Conservation (phyloP, 2,888 invertebrate genomes). For the Steinernema hermaphroditum region DNA sequence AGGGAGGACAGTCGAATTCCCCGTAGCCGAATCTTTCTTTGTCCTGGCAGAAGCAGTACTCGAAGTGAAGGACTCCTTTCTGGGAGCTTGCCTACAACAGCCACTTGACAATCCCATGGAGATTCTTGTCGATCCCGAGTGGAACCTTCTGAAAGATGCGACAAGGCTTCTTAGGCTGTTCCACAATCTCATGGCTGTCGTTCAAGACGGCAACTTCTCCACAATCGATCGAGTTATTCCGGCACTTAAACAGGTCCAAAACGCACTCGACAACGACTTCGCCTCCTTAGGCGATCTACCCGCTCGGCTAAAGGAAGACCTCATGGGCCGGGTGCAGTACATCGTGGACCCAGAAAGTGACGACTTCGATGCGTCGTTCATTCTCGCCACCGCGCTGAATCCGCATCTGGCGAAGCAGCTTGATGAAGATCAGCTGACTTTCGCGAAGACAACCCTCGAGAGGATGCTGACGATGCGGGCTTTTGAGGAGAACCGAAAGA, state of each 20-base stretch:
- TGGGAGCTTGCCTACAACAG: conserved; percentile 34
- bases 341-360: conserved; percentile 43
- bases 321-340: conserved; percentile 36
- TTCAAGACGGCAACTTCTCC: conserved; percentile 44
- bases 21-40: conserved; percentile 51
- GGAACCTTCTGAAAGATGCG: conserved; percentile 37
- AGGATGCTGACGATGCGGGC: conserved; percentile 35
- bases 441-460: conserved; percentile 50
- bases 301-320: conserved; percentile 34
- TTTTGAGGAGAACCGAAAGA: conserved; percentile 31
- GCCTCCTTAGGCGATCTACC: conserved; percentile 33
- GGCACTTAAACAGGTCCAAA: conserved; percentile 52
- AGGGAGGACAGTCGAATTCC: conserved; percentile 48
- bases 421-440: conserved; percentile 46
- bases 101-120: conserved; percentile 36
- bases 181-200: conserved; percentile 38
- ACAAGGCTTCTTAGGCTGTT: conserved; percentile 40
- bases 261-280: conserved; percentile 51
- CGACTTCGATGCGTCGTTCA: conserved; percentile 45
- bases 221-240: conserved; percentile 61
- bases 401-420: conserved; percentile 55
- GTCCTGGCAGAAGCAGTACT: conserved; percentile 46
- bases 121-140: background rate
- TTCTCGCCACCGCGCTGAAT: conserved; percentile 58
- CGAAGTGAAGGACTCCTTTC: conserved; percentile 39